Conservation (phyloP, 2,113 vertebrate species). For the Anguilla japonica region DNA sequence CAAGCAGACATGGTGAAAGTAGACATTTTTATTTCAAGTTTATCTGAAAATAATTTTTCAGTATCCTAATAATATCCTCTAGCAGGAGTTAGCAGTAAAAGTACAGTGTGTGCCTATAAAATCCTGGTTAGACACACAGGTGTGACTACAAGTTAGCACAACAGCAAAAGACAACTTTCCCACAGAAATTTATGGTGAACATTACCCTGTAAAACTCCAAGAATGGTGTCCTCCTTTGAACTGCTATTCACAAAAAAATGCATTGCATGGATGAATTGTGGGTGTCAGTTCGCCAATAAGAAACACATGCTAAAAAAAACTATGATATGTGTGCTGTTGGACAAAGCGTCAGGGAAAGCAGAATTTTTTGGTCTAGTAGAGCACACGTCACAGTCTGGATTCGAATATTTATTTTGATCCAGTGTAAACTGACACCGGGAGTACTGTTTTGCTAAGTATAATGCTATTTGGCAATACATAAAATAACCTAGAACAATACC, state of each 20-base stretch:
- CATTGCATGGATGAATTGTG: not conserved
- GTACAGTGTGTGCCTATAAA: not conserved
- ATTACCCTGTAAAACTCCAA: not conserved
- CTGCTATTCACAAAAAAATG: not conserved
- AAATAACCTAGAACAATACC: no score
- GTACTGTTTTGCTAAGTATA: not conserved
- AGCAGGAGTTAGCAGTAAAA: not conserved
- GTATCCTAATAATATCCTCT: not conserved
- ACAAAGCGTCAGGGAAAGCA: not conserved
- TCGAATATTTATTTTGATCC: not conserved
- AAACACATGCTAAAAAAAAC: not conserved
- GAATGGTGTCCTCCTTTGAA: not conserved
- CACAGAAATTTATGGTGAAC: not conserved
- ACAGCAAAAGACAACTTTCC: not conserved
- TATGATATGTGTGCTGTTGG: not conserved
- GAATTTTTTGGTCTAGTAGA: not conserved
- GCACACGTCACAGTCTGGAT: not conserved
- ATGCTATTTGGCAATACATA: not conserved
- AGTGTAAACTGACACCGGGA: not conserved
- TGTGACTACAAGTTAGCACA: not conserved
- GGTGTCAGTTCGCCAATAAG: not conserved
- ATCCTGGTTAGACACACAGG: not conserved
- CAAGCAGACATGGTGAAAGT: not conserved
- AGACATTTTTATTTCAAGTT: not conserved
- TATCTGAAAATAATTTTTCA: not conserved